Evolutionary conservation across 1,140 invertebrate genomes (phyloP), one percentile per base, ranked within the genome.

Genomic region (Dendrolimus punctatus): DNA sequence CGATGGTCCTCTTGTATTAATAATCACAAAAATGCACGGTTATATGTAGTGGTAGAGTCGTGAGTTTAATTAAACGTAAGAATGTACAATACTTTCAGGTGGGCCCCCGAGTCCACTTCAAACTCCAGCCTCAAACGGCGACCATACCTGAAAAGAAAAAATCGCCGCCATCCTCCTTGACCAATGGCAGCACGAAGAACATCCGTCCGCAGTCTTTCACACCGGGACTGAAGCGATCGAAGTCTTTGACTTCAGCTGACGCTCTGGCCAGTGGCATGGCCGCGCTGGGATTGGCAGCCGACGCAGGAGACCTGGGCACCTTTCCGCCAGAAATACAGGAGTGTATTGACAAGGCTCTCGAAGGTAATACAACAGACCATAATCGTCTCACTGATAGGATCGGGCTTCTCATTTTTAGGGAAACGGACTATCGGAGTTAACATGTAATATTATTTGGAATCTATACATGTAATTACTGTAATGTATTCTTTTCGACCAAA

Each of bases 221-320:
- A 4, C 87, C 89, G 6, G 90, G 89, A n/a, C 68, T 95, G 9
- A 94, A 95, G 80, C 88, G 94, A 36, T 95, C 94, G 6, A 96
- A 95, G 76, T 95, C 93, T 48, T 78, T 95, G 46, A 94, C 92
- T 2, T 91, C 93, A 1, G 90, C 92, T 0, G 93, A 95, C 66
- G 88, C 90, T 1, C 73, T 92, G 2, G 90, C 91, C 40, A 91
- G 89, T 42, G 90, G 90, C 45, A 89, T 90, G 86, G 89, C 89
- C 2, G 88, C 89, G 6, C 60, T 90, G 45, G 90, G 90, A 0
- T 71, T 91, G 7, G 88, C 89, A 0, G 88, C 90, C 3, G 92
- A 94, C 58, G 90, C 92, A 4, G 90, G 91, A 0, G 93, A 95
- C 71, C 87, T 95, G 45, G 93, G 91, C 38, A 90, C 89, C 71